Conservation (phyloP, 2,797 vertebrate species). For the Pterois miles region DNA sequence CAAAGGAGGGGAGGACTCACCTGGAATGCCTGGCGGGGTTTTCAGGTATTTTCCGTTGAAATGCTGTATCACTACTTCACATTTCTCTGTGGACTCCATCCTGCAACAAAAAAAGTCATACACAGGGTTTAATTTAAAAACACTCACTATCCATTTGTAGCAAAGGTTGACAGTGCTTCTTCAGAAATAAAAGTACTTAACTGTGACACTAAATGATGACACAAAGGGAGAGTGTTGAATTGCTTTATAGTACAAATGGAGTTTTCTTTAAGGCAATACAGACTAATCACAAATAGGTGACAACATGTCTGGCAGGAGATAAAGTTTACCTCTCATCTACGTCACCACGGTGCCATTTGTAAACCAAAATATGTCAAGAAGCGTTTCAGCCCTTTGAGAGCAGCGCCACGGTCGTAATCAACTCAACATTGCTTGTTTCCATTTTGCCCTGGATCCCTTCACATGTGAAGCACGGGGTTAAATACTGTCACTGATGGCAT, state of each 20-base stretch:
- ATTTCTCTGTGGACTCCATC: slow-evolving; percentile 99
- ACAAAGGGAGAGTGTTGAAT: neutral
- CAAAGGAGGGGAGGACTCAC: slow-evolving; percentile 79
- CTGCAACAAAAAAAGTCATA: slow-evolving; percentile 73
- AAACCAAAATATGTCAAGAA: neutral
- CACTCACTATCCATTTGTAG: neutral
- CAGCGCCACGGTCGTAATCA: neutral
- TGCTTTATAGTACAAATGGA: neutral
- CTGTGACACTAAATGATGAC: neutral
- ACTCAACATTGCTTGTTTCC: neutral
- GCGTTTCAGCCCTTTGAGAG: neutral
- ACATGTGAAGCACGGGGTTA: neutral
- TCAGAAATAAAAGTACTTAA: neutral
- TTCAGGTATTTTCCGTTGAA: slow-evolving; percentile 99
- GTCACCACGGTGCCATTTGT: neutral
- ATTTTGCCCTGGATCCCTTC: neutral
- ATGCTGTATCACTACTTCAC: slow-evolving; percentile 98
- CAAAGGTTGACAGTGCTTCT: neutral
- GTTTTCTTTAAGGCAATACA: neutral
- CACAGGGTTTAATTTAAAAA: slow-evolving; percentile 5
- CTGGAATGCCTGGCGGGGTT: slow-evolving; percentile 96
- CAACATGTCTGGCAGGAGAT: neutral
- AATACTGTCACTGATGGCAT: slow-evolving; percentile 6
- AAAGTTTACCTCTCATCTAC: neutral
- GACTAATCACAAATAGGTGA: neutral